phyloP scores from a whole-genome alignment of 2,113 vertebrate genomes.

The Aldabrachelys gigantea region DNA sequence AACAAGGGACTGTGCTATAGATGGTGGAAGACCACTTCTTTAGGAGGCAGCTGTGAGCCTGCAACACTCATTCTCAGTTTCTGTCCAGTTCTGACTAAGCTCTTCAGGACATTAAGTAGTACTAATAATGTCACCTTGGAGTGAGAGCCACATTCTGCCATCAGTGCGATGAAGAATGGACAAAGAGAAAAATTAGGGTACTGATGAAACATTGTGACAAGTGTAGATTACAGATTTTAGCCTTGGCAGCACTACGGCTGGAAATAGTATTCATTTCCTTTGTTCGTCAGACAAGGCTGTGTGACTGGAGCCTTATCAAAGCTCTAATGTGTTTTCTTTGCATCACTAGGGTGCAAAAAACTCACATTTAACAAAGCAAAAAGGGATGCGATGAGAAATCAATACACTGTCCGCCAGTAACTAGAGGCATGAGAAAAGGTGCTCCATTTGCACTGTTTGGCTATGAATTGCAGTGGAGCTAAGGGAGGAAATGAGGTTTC shows the following conservation, averaged over 20 bases:
- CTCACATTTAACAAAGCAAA: constrained; percentile 29
- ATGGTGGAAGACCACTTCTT: not conserved
- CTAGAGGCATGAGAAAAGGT: constrained; percentile 15
- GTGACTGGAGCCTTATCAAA: not conserved
- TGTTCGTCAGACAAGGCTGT: not conserved
- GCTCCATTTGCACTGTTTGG: constrained; percentile 26
- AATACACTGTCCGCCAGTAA: constrained; percentile 24
- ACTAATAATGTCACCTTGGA: not conserved
- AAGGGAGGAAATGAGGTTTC: constrained; percentile 44
- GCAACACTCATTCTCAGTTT: not conserved
- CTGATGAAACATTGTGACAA: not conserved
- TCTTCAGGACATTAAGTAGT: not conserved
- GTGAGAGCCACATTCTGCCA: not conserved
- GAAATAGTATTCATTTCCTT: not conserved
- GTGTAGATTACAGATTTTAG: not conserved
- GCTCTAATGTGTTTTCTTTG: not conserved
- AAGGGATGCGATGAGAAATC: not conserved
- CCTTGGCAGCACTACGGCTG: not conserved
- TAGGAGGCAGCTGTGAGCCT: not conserved
- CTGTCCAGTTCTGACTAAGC: not conserved
- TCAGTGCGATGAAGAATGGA: not conserved
- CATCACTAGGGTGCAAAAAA: constrained; percentile 17
- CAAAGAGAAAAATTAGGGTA: not conserved
- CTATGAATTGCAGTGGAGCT: constrained; percentile 18
- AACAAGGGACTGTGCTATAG: fast-evolving